These are phyloP conservation scores for Telmatherina bonti DNA, from an alignment of 2,797 vertebrate genomes.

Conservation along the genomic window DNA sequence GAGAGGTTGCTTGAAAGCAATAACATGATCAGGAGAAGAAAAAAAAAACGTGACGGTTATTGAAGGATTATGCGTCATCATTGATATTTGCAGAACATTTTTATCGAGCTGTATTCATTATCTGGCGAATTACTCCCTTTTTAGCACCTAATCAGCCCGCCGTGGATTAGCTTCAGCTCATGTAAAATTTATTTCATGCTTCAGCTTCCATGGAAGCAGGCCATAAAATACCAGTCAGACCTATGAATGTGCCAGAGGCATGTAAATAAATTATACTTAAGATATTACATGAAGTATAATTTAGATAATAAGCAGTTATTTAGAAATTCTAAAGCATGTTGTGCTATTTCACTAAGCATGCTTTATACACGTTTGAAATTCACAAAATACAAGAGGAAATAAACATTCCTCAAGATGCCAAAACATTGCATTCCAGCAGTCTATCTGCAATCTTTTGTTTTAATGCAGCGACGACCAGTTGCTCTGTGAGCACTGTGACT, in stretches of 20 bases:
- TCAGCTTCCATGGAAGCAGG: conserved; percentile 63
- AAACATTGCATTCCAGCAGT: conserved; percentile 13
- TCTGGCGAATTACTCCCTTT: conserved; percentile 78
- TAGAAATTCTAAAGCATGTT: conserved; percentile 10
- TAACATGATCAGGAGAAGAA: conserved; percentile 8
- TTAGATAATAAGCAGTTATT: conserved; percentile 42
- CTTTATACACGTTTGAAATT: conserved; percentile 10
- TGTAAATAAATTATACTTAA: conserved; percentile 63
- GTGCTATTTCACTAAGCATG: neutral
- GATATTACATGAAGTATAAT: conserved; percentile 21
- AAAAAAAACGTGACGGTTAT: conserved; percentile 56
- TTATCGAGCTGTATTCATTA: conserved; percentile 78
- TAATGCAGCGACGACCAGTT: conserved; percentile 56
- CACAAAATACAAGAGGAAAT: conserved; percentile 7
- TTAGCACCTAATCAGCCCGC: conserved; percentile 80
- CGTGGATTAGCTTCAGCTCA: conserved; percentile 73
- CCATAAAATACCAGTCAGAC: conserved; percentile 60
- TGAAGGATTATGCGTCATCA: conserved; percentile 75
- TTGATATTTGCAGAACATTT: conserved; percentile 80
- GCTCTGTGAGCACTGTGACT: conserved; percentile 63
- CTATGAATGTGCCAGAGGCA: conserved; percentile 48
- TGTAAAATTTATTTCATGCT: conserved; percentile 79
- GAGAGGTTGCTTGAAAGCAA: conserved; percentile 39
- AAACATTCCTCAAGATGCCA: conserved; percentile 11
- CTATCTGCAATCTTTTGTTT: conserved; percentile 62